A percentile compares a stretch with the other conserved stretches of the same genome.
Evolutionary conservation across 2,888 invertebrate species (phyloP).

Genomic region (Erynnis tages): DNA sequence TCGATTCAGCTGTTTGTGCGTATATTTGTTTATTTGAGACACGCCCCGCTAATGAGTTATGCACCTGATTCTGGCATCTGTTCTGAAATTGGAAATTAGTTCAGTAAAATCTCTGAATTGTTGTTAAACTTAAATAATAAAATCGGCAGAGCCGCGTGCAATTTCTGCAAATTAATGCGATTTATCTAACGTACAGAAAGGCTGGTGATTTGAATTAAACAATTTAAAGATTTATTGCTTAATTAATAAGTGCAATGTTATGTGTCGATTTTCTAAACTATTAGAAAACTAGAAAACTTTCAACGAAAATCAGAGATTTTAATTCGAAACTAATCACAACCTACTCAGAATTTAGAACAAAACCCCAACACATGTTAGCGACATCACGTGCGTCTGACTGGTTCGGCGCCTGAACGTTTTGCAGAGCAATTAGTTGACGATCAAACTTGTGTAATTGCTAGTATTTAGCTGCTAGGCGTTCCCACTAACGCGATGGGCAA

Average conservation of each 20-base stretch:
- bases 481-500: constrained; percentile 16
- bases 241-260: no score
- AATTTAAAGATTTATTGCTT: no score
- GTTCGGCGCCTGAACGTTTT: constrained; percentile 45
- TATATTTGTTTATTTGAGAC: constrained; percentile 11
- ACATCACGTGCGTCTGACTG: constrained; percentile 10
- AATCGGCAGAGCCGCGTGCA: no score
- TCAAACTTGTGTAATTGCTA: constrained; percentile 42
- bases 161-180: no score
- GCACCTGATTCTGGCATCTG: neutral
- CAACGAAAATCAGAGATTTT: neutral
- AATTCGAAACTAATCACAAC: constrained; percentile 12
- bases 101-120: no score
- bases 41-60: constrained; percentile 15
- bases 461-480: constrained; percentile 32
- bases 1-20: constrained; percentile 22
- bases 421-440: constrained; percentile 45
- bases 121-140: no score
- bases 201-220: no score
- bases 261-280: no score
- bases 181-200: no score
- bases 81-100: neutral
- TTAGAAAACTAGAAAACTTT: no score
- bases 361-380: constrained; percentile 12
- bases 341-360: constrained; percentile 20